Evolutionary conservation across 2,888 invertebrate species (phyloP), one percentile per base, ranked within the genome.

Genomic region (Oligia fasciuncula): DNA sequence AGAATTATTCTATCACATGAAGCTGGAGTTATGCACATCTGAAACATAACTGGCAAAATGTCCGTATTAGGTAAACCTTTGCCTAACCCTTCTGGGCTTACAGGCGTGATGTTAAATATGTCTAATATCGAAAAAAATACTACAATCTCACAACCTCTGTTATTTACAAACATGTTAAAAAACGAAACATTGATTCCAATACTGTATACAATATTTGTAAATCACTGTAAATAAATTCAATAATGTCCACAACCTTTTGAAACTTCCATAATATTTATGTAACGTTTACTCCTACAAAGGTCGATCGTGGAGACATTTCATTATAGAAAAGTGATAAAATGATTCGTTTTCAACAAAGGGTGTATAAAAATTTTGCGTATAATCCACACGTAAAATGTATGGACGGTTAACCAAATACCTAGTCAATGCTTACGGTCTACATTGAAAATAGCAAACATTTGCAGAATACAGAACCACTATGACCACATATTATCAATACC

Each of bases 361-460:
- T 35, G 35, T 35, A 0, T 29, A 29, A 1, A 29, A 1, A 1
- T 29, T 35, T 35, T 35, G 35, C 35, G 35, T 35, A 35, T 35
- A 35, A 35, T 35, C 35, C 35, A 35, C 35, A 3, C 35, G 35
- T 35, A 35, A 35, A 35, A 35, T 35, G 35, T 35, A 35, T 35
- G 35, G 35, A 35, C 35, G 35, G 29, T 29, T 68, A 9, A 68
- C 17, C 17, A n/a, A 68, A 68, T 43, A 29, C 29, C 29, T 29
- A 29, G 29, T 29, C 29, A 29, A 46, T 19, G 17, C 68, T 68
- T 11, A 35, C 35, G n/a, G n/a, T n/a, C 35, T 35, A 60, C 35
- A 57, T 35, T 75, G 11, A 57, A 70, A 60, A 60, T 35, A 0
- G n/a, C 46, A 46, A 49, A 60, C 29, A 57, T 68, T 78, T 29